phyloP scores from a whole-genome alignment of 2,113 vertebrate species.

The Macaca mulatta region DNA sequence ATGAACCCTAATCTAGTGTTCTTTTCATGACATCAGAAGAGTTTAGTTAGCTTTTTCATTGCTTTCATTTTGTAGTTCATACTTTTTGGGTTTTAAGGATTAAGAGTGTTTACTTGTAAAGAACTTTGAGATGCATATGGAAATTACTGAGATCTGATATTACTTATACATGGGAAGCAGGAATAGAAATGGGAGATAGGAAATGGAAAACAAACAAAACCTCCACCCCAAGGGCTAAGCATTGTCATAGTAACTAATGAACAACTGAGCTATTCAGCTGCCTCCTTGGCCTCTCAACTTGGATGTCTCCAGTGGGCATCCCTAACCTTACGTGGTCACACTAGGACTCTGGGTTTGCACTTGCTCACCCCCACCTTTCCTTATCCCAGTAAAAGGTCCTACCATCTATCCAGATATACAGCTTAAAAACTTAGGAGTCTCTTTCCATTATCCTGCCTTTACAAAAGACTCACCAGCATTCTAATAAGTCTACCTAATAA shows the following conservation, averaged over 20 bases:
- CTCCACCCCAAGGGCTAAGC: not conserved
- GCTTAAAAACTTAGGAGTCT: not conserved
- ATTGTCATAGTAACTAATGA: not conserved
- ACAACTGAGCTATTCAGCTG: not conserved
- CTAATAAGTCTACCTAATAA: not conserved
- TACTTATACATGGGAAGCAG: not conserved
- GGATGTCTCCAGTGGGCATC: not conserved
- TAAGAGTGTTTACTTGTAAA: not conserved
- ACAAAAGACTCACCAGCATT: not conserved
- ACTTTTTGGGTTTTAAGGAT: not conserved
- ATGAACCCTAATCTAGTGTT: not conserved
- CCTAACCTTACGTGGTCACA: not conserved
- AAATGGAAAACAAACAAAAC: not conserved
- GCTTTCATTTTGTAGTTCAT: not conserved
- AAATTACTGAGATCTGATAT: not conserved
- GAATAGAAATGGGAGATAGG: not conserved
- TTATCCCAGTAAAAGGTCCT: not conserved
- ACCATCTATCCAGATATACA: not conserved
- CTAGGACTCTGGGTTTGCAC: not conserved
- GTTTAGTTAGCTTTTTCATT: not conserved
- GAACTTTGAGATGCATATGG: not conserved
- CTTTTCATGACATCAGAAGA: not conserved
- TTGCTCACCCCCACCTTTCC: accelerated
- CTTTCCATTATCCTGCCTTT: not conserved
- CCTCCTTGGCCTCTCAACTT: not conserved